Percentiles rank a stretch among this genome's conserved stretches.
Conservation (phyloP, 2,797 vertebrate genomes). For the Protonibea diacanthus region DNA sequence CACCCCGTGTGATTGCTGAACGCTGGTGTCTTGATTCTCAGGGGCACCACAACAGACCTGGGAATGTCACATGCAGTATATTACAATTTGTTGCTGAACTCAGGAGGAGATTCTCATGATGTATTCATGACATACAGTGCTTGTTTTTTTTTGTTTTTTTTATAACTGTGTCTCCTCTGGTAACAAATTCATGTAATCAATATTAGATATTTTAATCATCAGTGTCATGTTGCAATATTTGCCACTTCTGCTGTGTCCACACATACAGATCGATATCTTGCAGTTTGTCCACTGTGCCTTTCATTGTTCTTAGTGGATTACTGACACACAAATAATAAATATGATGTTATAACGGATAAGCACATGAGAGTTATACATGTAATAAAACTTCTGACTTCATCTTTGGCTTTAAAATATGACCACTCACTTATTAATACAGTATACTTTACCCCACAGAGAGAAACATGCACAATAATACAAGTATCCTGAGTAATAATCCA, state of each 20-base stretch:
- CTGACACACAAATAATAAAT: background rate
- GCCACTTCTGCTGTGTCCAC: background rate
- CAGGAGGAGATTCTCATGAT: no score
- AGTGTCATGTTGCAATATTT: background rate
- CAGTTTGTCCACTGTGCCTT: background rate
- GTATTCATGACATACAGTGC: background rate
- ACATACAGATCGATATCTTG: background rate
- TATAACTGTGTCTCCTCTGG: background rate
- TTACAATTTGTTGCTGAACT: background rate
- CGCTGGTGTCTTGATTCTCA: slow-evolving; percentile 4
- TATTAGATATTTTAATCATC: background rate
- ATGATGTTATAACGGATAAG: background rate
- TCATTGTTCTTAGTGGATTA: background rate
- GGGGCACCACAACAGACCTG: background rate
- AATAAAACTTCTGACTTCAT: no score
- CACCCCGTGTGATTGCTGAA: slow-evolving; percentile 20
- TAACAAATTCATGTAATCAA: background rate
- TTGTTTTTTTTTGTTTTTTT: no score
- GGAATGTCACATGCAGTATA: background rate
- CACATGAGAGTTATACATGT: background rate
- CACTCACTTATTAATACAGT: background rate
- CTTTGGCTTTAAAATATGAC: background rate
- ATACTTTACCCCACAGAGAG: background rate
- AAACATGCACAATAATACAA: background rate
- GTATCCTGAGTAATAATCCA: background rate